A percentile compares a stretch with the other conserved stretches of the same genome.
These are phyloP conservation scores for Nipponacmea schrenckii DNA, from an alignment of 2,888 invertebrate genomes.

Conservation along the genomic window DNA sequence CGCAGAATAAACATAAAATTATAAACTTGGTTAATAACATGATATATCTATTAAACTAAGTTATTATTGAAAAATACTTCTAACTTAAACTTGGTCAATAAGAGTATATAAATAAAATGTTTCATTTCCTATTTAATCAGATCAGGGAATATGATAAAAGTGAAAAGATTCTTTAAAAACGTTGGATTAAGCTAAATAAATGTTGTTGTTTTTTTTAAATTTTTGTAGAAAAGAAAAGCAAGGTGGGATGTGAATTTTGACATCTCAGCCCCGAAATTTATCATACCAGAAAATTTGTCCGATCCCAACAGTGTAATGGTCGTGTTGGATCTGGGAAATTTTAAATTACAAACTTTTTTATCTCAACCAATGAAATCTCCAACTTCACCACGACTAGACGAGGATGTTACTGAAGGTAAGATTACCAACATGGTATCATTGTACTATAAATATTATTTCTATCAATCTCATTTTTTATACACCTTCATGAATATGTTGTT, in stretches of 20 bases:
- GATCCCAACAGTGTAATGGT: slow-evolving; percentile 69
- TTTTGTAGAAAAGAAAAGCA: slow-evolving; percentile 49
- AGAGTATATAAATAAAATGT: no score
- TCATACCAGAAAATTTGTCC: slow-evolving; percentile 78
- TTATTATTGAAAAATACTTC: no score
- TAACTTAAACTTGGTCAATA: no score
- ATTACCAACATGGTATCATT: no score
- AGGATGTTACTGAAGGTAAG: slow-evolving; percentile 37
- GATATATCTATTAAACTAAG: no score
- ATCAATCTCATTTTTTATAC: no score
- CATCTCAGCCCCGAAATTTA: slow-evolving; percentile 92
- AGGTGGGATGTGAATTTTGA: slow-evolving; percentile 89
- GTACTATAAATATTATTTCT: no score
- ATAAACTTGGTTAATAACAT: no score
- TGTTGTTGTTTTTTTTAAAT: slow-evolving; percentile 4
- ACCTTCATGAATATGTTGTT: no score
- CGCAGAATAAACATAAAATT: no score
- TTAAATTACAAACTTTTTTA: slow-evolving; percentile 72
- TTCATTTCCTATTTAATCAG: no score
- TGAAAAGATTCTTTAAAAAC: background rate
- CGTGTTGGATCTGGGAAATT: slow-evolving; percentile 89
- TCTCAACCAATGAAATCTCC: slow-evolving; percentile 10
- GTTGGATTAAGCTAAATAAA: background rate
- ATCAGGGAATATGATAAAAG: background rate
- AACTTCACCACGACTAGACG: slow-evolving; percentile 7